Base-by-base conservation (phyloP, 2,113 vertebrate species). In the Salvelinus fontinalis region DNA sequence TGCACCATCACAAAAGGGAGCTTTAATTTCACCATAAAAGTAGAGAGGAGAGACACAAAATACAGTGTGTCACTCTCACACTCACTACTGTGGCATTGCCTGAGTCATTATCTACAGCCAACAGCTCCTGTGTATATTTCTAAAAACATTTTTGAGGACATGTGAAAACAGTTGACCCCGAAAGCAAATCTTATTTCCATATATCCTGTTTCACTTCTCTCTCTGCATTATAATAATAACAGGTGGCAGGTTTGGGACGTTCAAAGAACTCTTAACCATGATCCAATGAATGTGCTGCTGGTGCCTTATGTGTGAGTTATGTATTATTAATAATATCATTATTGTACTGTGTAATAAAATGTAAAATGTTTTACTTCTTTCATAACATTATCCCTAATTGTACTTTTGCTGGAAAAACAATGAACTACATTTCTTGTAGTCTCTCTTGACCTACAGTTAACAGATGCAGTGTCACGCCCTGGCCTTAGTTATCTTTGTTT, bases 141-240 rank as follows among this genome's bases (percentile, higher is more conserved):
- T 4, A 57, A 57, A 57, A 57, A 6, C 54, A 57, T 57, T 14
- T 57, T 4, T 18, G 16, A 57, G 18, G 20, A 16, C 18, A 57
- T 20, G 54, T 4, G 59, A 31, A 54, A 75, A 71, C 39, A 49
- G 34, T 48, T 31, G 67, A n/a, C 26, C 76, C 48, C n/a, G 39
- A 60, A 70, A 49, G 31, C 57, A 78, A n/a, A 20, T 5, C 44
- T 69, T 18, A 70, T 66, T 76, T 74, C 9, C 48, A 51, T 73
- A 20, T 9, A 57, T 83, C 77, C 67, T 67, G 77, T 76, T 60
- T 75, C 57, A 67, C 34, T 73, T 60, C 62, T 16, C 27, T 13
- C 67, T 39, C 20, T 72, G 67, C 2, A 24, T 13, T 66, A 16
- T 31, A 39, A 16, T 44, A 12, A 18, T 20, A 34, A n/a, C 8